A percentile compares a stretch with the other conserved stretches of the same genome.
phyloP scores from a whole-genome alignment of 2,888 invertebrate genomes.

The Hypercompe scribonia region DNA sequence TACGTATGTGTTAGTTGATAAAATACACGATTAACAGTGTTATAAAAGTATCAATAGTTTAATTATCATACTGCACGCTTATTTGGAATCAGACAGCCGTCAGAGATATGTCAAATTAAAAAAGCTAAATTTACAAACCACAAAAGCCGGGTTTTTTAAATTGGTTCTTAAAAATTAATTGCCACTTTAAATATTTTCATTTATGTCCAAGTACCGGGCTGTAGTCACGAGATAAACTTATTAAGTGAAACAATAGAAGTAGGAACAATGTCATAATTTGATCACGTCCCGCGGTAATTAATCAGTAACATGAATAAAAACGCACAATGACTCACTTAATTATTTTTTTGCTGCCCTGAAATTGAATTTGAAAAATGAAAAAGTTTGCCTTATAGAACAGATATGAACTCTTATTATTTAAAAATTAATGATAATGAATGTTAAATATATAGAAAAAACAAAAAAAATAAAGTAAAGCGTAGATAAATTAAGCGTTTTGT shows the following conservation, averaged over 20 bases:
- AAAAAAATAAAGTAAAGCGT: no score
- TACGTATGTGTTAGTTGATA: no score
- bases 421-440: background rate
- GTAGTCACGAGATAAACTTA: slow-evolving; percentile 16
- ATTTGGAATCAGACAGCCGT: no score
- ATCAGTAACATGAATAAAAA: slow-evolving; percentile 14
- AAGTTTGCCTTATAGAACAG: background rate
- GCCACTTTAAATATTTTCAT: slow-evolving; percentile 2
- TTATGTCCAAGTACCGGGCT: slow-evolving; percentile 1
- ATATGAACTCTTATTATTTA: background rate
- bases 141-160: no score
- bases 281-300: slow-evolving; percentile 8
- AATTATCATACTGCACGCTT: no score
- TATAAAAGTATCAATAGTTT: no score
- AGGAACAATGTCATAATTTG: slow-evolving; percentile 6
- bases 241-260: slow-evolving; percentile 4
- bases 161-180: background rate
- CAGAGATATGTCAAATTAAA: no score
- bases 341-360: background rate
- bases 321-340: slow-evolving; percentile 1
- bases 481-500: no score
- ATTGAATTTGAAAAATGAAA: slow-evolving; percentile 9
- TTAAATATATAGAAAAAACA: background rate
- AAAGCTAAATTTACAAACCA: background rate
- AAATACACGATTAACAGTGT: no score